Base-by-base conservation (phyloP, 2,113 vertebrate species). In the Cololabis saira region DNA sequence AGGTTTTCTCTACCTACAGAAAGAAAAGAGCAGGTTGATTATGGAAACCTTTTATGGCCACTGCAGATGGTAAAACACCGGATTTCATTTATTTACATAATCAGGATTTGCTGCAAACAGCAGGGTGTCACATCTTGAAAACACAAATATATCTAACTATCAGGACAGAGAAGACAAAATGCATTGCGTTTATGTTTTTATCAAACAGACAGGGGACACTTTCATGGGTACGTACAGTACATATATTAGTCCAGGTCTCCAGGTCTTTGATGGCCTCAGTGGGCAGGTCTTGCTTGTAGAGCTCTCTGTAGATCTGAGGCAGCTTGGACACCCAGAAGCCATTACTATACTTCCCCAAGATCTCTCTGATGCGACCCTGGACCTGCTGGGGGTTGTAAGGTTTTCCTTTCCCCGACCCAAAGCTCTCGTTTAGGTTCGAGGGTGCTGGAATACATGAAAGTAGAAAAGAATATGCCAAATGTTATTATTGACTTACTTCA, bases 281-380 rank as follows among this genome's bases (percentile, higher is more conserved):
- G 51, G 93, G 94, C 33, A 96, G 88, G 30, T 97, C 95, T 86
- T 96, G 94, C 77, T 94, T 93, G 80, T 95, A 97, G 17, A 94
- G 90, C 65, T 96, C 95, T 87, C 81, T 93, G 91, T 97, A 97
- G 72, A 96, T 91, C 63, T 94, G 94, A 49, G 95, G 95, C 79
- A 96, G 87, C 80, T 95, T 96, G 1, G 95, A 96, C 43, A 96
- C 91, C 94, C 94, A 95, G 88, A 97, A 93, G 14, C 96, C 96
- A 80, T 95, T 95, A 72, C 86, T 94, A 88, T 95, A 94, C 82
- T 93, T 95, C 50, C 61, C 89, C 67, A 97, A 74, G 67, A 97
- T 93, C 66, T 96, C 95, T 77, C 87, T 93, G 82, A 97, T 89
- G 74, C 90, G 94, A 33, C 85, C 91, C 87, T 97, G 95, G 81